Base-by-base conservation (phyloP, 2,888 invertebrate species). In the Mechanitis mazaeus region DNA sequence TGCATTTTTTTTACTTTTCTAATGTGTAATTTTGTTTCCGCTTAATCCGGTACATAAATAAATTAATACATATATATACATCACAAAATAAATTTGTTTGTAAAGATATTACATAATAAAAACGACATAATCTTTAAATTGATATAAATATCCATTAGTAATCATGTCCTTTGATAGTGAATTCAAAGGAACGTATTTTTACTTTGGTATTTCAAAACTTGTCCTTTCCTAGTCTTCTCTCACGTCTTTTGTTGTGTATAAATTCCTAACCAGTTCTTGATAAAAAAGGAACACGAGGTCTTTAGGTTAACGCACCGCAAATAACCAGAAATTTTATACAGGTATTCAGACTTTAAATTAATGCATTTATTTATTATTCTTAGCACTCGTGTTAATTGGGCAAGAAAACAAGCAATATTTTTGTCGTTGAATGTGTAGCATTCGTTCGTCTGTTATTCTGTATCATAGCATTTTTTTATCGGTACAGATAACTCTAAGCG, bases 171-270 rank as follows among this genome's bases (percentile, higher is more conserved):
- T 6, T 28, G 9, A 6, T 50, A 7, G 7, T 31, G 28, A 50
- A 50, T 31, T 50, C 50, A 31, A 31, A 31, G 31, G 50, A 50
- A 3, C 50, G 31, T 50, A 31, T 50, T 50, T 50, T 50, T 31
- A 50, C 50, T 50, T 50, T 9, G 50, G 31, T 50, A 50, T 50
- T 31, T 31, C 63, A 61, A 66, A 72, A 69, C 69, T 68, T 69
- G 70, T 69, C 72, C 71, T 73, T 75, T 72, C 70, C 75, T 69
- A 70, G 69, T 58, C 67, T 71, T 72, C 77, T 73, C 75, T 72
- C 72, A 64, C 70, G 65, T 59, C 69, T 68, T 74, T 74, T 75
- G 71, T 74, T 61, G 61, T 61, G 61, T 45, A 38, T 55, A 62
- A 57, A 53, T 60, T 62, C 54, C 58, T 64, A 58, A 62, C 66